Percentiles rank a stretch among this genome's conserved stretches.
Evolutionary conservation across 2,113 vertebrate species (phyloP).

Genomic region (Phoxinus phoxinus): DNA sequence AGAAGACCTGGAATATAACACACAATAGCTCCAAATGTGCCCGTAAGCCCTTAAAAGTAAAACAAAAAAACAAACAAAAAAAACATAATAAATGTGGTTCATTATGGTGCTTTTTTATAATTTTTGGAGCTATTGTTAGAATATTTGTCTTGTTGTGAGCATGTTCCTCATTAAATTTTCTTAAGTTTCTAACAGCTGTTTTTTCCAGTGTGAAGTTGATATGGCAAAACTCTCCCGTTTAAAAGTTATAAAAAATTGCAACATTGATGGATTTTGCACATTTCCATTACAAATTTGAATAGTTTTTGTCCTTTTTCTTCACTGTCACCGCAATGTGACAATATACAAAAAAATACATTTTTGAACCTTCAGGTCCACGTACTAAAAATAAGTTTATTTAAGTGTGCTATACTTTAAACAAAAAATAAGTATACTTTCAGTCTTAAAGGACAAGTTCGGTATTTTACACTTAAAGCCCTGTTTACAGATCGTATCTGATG

Average conservation of each 20-base stretch:
- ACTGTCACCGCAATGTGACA: neutral
- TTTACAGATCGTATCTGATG: too few relatives aligned
- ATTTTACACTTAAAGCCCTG: too few relatives aligned
- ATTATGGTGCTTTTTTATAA: neutral
- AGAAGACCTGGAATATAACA: neutral
- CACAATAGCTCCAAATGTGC: neutral
- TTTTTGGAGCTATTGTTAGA: neutral
- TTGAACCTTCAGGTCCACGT: neutral
- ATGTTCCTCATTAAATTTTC: neutral
- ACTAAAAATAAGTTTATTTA: too few relatives aligned
- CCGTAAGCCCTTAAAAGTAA: neutral
- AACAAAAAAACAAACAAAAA: neutral
- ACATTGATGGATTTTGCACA: neutral
- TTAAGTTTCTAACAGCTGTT: neutral
- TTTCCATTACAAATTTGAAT: neutral
- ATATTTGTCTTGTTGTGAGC: neutral
- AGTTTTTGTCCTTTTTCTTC: neutral
- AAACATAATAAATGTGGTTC: neutral
- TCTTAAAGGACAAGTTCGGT: too few relatives aligned
- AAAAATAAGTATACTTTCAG: too few relatives aligned
- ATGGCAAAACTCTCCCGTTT: neutral
- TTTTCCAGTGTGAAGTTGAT: neutral
- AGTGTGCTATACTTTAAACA: too few relatives aligned
- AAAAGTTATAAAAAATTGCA: neutral
- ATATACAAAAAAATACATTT: neutral